These are phyloP conservation scores for Psilopogon haemacephalus DNA, from an alignment of 2,113 vertebrate species.

Conservation along the genomic window DNA sequence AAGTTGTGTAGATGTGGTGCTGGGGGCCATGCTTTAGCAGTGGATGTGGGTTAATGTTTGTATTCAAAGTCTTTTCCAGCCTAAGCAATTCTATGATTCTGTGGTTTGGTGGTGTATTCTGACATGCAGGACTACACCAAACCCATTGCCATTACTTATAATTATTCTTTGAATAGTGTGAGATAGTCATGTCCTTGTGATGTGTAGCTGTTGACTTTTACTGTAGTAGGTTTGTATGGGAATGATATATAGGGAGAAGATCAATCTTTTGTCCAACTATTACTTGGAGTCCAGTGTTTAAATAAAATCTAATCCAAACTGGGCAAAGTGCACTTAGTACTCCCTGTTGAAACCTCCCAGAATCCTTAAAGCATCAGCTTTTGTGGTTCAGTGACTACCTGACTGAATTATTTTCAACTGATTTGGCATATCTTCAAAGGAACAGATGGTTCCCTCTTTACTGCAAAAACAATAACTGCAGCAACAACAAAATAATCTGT, in stretches of 20 bases:
- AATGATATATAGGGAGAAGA: background rate
- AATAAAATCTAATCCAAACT: background rate
- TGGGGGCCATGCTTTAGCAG: too few species aligned
- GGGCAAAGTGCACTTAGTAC: background rate
- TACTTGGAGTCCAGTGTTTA: background rate
- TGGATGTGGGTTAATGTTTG: too few species aligned
- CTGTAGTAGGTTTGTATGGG: background rate
- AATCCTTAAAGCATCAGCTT: constrained; percentile 18
- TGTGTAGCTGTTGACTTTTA: background rate
- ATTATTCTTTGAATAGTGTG: background rate
- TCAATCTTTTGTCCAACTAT: background rate
- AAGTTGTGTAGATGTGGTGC: too few species aligned
- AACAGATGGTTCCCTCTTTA: background rate
- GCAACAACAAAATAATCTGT: constrained; percentile 6
- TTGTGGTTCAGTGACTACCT: constrained; percentile 16
- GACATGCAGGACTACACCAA: background rate
- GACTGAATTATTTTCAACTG: constrained; percentile 25
- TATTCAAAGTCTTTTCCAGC: too few species aligned
- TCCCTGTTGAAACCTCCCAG: background rate
- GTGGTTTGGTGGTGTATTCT: background rate
- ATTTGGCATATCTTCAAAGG: constrained; percentile 48
- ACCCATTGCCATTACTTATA: background rate
- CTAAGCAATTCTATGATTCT: too few species aligned
- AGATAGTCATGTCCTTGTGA: background rate
- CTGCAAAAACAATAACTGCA: constrained; percentile 42